Evolutionary conservation across 1,140 invertebrate species (phyloP).

Genomic region (Tetramorium alpestre): DNA sequence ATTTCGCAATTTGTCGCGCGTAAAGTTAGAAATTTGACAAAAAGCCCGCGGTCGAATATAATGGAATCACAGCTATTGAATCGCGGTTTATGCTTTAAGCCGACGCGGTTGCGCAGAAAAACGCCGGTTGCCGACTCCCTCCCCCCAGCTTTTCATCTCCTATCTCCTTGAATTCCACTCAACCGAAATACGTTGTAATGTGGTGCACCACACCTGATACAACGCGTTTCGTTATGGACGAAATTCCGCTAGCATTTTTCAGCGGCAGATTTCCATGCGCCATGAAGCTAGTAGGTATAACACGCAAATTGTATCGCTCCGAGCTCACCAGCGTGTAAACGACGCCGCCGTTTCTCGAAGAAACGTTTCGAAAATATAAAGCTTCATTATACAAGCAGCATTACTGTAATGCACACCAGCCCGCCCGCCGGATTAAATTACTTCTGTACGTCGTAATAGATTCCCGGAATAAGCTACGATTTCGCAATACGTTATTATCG

Average conservation of each 20-base stretch:
- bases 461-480: not conserved
- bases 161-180: slow-evolving; percentile 46
- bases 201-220: slow-evolving; percentile 35
- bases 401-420: slow-evolving; percentile 38
- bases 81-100: not conserved
- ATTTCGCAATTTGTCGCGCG: not conserved
- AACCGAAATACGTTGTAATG: slow-evolving; percentile 48
- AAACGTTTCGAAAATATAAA: slow-evolving; percentile 56
- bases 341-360: slow-evolving; percentile 24
- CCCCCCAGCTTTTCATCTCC: not conserved
- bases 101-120: slow-evolving; percentile 12
- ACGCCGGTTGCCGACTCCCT: not conserved
- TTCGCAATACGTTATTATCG: slow-evolving; percentile 16
- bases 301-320: slow-evolving; percentile 43
- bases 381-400: slow-evolving; percentile 44
- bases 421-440: slow-evolving; percentile 34
- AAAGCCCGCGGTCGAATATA: not conserved
- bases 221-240: slow-evolving; percentile 40
- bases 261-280: slow-evolving; percentile 28
- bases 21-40: not conserved
- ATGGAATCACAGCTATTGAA: not conserved
- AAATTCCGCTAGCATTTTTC: slow-evolving; percentile 49
- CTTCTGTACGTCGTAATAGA: slow-evolving; percentile 30
- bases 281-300: slow-evolving; percentile 13
- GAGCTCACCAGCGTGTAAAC: slow-evolving; percentile 39